Evolutionary conservation across 2,797 vertebrate species (phyloP).

Genomic region (Glossophaga mutica): DNA sequence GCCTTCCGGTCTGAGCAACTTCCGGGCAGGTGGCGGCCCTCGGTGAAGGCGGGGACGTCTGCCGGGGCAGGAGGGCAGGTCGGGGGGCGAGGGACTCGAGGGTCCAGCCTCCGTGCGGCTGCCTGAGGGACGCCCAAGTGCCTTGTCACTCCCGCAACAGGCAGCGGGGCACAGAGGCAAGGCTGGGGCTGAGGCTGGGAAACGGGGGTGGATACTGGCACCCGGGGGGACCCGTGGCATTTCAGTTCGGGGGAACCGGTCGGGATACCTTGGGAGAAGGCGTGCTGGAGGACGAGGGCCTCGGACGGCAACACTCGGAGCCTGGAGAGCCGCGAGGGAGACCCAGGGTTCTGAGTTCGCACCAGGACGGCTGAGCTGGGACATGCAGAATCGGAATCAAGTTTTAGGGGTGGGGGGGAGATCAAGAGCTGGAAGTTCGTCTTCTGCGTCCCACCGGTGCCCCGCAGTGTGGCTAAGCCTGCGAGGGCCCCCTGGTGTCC

Average conservation of each 20-base stretch:
- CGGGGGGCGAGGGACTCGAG: accelerated
- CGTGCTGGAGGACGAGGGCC: not conserved
- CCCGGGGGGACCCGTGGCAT: not conserved
- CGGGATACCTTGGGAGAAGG: too few relatives aligned
- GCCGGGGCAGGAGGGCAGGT: accelerated
- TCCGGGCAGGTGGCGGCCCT: accelerated
- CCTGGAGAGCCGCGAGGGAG: too few relatives aligned
- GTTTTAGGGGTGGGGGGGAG: not conserved
- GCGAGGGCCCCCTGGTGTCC: too few relatives aligned
- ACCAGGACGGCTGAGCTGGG: too few relatives aligned
- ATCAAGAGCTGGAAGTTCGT: too few relatives aligned
- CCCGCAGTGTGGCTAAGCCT: too few relatives aligned
- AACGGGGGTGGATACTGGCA: not conserved
- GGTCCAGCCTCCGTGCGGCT: not conserved
- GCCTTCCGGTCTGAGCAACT: not conserved
- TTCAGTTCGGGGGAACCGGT: not conserved
- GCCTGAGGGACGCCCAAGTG: not conserved
- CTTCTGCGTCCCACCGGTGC: too few relatives aligned
- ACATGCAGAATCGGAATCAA: accelerated
- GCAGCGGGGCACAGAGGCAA: not conserved
- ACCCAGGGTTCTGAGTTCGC: not conserved
- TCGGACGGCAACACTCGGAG: not conserved
- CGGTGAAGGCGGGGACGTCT: not conserved
- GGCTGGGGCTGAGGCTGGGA: not conserved
- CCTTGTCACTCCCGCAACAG: not conserved